phyloP scores from a whole-genome alignment of 1,140 invertebrate species.

The Drosophila littoralis region DNA sequence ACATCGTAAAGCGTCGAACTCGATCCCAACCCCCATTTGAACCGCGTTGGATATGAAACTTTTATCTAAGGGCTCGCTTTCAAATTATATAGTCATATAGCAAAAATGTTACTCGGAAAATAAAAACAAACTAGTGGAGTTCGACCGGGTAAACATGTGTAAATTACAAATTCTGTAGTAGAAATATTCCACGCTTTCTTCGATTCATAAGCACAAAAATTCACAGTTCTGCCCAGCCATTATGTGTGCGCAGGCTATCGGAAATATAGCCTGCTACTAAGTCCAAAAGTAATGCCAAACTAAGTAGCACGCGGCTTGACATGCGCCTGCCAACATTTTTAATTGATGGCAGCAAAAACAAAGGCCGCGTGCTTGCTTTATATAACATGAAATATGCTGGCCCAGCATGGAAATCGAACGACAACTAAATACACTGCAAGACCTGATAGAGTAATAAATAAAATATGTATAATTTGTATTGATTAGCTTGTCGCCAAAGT shows the following conservation, averaged over 20 bases:
- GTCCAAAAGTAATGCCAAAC: conserved; percentile 3
- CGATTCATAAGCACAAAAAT: too few relatives aligned
- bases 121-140: not conserved
- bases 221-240: too few relatives aligned
- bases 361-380: conserved; percentile 47
- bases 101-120: conserved; percentile 11
- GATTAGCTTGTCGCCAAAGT: not conserved
- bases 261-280: not conserved
- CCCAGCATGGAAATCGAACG: conserved; percentile 9
- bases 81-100: conserved; percentile 9
- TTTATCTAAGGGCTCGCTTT: conserved; percentile 13
- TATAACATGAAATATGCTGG: conserved; percentile 26
- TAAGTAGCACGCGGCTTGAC: conserved; percentile 12
- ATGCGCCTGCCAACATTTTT: conserved; percentile 35
- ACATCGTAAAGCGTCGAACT: conserved; percentile 3
- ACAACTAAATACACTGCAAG: conserved; percentile 18
- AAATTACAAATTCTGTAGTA: not conserved
- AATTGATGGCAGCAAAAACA: conserved; percentile 54
- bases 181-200: too few relatives aligned
- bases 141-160: not conserved
- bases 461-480: not conserved
- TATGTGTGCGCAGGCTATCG: not conserved
- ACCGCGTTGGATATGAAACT: not conserved
- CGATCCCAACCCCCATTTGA: conserved; percentile 7
- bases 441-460: not conserved